Evolutionary conservation across 2,888 invertebrate species (phyloP).

Genomic region (Volucella zonaria): DNA sequence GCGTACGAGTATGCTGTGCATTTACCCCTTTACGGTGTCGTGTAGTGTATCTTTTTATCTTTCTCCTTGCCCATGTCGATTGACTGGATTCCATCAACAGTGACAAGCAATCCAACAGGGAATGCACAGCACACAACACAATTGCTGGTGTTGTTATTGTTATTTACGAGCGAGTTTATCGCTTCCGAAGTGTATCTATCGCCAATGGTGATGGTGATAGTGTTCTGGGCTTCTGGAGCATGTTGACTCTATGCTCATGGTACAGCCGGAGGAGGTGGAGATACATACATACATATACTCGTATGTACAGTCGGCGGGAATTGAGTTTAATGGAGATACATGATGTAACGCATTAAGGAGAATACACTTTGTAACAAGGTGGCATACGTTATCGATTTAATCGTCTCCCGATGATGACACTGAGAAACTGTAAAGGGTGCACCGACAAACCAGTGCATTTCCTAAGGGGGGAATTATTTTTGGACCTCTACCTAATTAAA

Average conservation of each 20-base stretch:
- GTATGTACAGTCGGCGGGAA: slow-evolving; percentile 41
- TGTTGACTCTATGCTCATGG: slow-evolving; percentile 12
- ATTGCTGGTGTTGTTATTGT: slow-evolving; percentile 66
- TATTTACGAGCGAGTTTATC: slow-evolving; percentile 70
- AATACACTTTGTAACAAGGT: slow-evolving; percentile 73
- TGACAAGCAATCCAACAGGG: slow-evolving; percentile 61
- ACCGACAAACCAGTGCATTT: slow-evolving; percentile 27
- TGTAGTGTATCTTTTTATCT: background rate
- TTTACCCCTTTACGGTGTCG: slow-evolving; percentile 32
- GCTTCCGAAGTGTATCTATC: slow-evolving; percentile 58
- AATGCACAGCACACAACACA: slow-evolving; percentile 41
- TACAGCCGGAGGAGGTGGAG: background rate
- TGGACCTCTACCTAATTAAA: slow-evolving; percentile 28
- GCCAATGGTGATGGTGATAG: slow-evolving; percentile 25
- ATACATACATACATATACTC: background rate
- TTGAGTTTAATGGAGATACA: slow-evolving; percentile 68
- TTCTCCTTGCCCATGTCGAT: slow-evolving; percentile 47
- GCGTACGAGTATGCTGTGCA: slow-evolving; percentile 15
- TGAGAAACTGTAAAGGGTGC: slow-evolving; percentile 60
- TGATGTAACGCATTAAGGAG: slow-evolving; percentile 68
- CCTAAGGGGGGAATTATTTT: slow-evolving; percentile 19
- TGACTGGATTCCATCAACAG: slow-evolving; percentile 72
- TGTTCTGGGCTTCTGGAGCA: slow-evolving; percentile 24
- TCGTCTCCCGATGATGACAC: slow-evolving; percentile 59
- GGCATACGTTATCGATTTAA: slow-evolving; percentile 71